Base-by-base conservation (phyloP, 2,113 vertebrate species). In the Pantherophis guttatus region DNA sequence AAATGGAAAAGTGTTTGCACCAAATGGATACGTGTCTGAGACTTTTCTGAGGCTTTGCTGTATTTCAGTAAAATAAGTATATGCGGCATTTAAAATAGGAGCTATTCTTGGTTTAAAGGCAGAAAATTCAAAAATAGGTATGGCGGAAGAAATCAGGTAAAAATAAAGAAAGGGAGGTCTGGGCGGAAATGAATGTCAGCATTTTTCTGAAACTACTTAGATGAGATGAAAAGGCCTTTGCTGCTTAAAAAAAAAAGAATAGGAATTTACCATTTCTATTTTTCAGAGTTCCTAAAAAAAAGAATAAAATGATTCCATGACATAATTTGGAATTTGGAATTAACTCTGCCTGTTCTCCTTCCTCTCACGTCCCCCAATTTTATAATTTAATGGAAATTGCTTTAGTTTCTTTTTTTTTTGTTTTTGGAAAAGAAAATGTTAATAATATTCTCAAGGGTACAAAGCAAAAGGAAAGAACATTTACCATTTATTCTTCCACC, bases 31-130 rank as follows among this genome's bases (percentile, higher is more conserved):
- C 88, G 2, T 33, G 86, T 33, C 86, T 94, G 90, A 94, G 93
- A 1, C 39, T 87, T 95, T 92, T 92, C 93, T 58, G 94, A 94
- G 92, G 90, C 91, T 91, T 90, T 92, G 89, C 91, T 91, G 90
- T 90, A 95, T 93, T 23, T 29, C 90, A 95, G 17, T 0, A 88
- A 89, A 90, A 55, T 1, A 85, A 23, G 39, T 12, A 91, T 91
- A 93, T 88, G 92, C 53, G 91, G 26, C 29, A 75, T 11, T 7
- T 92, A 17, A 93, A 75, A 94, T 75, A 87, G 93, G 26, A 33
- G 86, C 92, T 21, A 75, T 58, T 53, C 44, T n/a, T 39, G 13
- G 44, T 17, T 52, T 86, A 58, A 53, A 86, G 91, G 44, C 55
- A 91, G 26, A 87, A 59, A 5, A 55, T 57, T 57, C 23, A 13